phyloP scores from a whole-genome alignment of 2,888 invertebrate species.

The Disparrhopalites patrizii region DNA sequence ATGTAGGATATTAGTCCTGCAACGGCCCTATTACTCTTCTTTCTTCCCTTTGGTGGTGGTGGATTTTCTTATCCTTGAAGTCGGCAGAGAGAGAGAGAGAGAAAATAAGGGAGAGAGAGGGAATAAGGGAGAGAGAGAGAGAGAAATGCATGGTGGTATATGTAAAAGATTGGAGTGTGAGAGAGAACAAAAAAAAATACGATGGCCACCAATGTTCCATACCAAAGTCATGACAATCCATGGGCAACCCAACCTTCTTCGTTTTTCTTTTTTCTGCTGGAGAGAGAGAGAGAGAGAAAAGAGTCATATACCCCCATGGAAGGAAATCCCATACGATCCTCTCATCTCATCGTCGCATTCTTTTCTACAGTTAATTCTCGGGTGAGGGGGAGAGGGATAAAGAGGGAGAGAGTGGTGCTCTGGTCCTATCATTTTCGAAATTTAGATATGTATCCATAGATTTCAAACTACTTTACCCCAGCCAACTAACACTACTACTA shows the following conservation, averaged over 20 bases:
- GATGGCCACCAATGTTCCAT: neutral
- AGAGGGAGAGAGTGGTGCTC: too few relatives aligned
- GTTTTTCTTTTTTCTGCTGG: neutral
- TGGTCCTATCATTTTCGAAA: neutral
- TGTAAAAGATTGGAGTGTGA: too few relatives aligned
- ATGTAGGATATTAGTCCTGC: too few relatives aligned
- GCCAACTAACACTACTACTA: neutral
- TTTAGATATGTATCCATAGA: conserved; percentile 11
- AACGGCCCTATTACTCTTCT: too few relatives aligned
- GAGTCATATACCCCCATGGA: neutral
- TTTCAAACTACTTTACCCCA: conserved; percentile 7
- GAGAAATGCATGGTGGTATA: too few relatives aligned
- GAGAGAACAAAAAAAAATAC: too few relatives aligned
- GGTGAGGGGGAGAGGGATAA: too few relatives aligned
- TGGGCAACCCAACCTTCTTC: neutral
- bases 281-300: neutral
- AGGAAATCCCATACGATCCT: conserved; percentile 1
- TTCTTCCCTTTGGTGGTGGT: too few relatives aligned
- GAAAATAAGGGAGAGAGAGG: neutral
- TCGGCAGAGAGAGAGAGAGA: neutral
- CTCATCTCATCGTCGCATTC: conserved; percentile 14
- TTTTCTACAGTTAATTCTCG: conserved; percentile 2
- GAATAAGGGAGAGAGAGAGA: neutral
- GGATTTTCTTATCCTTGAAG: neutral
- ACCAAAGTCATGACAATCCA: neutral